Conservation (phyloP, 2,888 invertebrate genomes). For the Scrobipalpa costella region DNA sequence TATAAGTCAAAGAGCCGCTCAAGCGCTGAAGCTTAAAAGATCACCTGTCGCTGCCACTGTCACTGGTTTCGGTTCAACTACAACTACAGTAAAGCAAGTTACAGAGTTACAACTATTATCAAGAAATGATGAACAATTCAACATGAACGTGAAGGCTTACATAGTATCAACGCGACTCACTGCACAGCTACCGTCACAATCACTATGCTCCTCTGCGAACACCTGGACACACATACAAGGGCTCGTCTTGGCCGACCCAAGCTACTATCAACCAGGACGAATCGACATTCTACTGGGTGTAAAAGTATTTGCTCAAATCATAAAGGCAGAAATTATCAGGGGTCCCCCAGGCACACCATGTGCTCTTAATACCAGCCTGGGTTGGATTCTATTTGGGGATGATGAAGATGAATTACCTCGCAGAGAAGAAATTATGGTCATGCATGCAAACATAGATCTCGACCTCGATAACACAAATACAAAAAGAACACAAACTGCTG, state of each 20-base stretch:
- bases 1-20: conserved; percentile 31
- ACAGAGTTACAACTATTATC: conserved; percentile 29
- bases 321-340: conserved; percentile 31
- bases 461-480: conserved; percentile 32
- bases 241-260: conserved; percentile 33
- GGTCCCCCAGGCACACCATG: conserved; percentile 36
- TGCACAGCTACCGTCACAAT: conserved; percentile 16
- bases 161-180: conserved; percentile 7
- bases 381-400: conserved; percentile 36
- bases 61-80: conserved; percentile 30
- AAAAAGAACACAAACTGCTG: conserved; percentile 33
- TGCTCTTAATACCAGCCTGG: conserved; percentile 35
- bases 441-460: conserved; percentile 20
- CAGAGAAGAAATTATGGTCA: conserved; percentile 21
- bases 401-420: conserved; percentile 13
- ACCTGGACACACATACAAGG: conserved; percentile 25
- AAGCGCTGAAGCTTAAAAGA: conserved; percentile 27
- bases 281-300: conserved; percentile 28
- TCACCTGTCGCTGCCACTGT: conserved; percentile 26
- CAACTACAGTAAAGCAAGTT: conserved; percentile 25
- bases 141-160: conserved; percentile 30
- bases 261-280: conserved; percentile 31
- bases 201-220: conserved; percentile 24
- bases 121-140: conserved; percentile 29
- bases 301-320: conserved; percentile 33